A percentile compares a stretch with the other conserved stretches of the same genome.
Conservation (phyloP, 2,113 vertebrate species). For the Sander lucioperca region DNA sequence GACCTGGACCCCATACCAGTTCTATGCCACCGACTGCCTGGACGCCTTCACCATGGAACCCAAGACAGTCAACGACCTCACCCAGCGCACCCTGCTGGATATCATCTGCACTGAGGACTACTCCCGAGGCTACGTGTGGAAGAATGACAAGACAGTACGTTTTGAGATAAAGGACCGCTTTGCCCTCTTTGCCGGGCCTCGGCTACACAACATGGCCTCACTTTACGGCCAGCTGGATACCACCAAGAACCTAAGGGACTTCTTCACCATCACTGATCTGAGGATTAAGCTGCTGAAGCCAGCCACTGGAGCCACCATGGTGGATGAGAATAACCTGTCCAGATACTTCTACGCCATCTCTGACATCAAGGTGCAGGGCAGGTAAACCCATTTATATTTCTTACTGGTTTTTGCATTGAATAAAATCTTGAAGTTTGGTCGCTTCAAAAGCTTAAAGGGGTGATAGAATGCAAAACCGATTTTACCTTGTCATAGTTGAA, state of each 20-base stretch:
- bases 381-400: conserved; percentile 83
- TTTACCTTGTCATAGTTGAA: too few species aligned
- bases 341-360: conserved; percentile 99
- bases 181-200: conserved; percentile 96
- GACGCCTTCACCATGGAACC: conserved; percentile 99
- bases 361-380: conserved; percentile 97
- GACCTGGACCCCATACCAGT: conserved; percentile 98
- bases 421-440: neutral
- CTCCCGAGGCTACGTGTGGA: conserved; percentile 94
- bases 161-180: conserved; percentile 99
- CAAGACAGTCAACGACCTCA: conserved; percentile 93
- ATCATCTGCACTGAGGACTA: conserved; percentile 99
- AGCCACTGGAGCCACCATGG: conserved; percentile 95
- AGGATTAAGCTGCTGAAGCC: conserved; percentile 95
- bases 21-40: conserved; percentile 97
- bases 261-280: conserved; percentile 98
- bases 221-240: conserved; percentile 98
- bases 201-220: conserved; percentile 98
- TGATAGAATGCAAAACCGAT: too few species aligned
- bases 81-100: conserved; percentile 94
- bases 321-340: conserved; percentile 94
- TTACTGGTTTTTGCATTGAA: neutral
- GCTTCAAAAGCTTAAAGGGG: neutral
- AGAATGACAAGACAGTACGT: conserved; percentile 96
- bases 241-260: conserved; percentile 97